Evolutionary conservation across 2,113 vertebrate species (phyloP).

Genomic region (Phaetusa simplex): DNA sequence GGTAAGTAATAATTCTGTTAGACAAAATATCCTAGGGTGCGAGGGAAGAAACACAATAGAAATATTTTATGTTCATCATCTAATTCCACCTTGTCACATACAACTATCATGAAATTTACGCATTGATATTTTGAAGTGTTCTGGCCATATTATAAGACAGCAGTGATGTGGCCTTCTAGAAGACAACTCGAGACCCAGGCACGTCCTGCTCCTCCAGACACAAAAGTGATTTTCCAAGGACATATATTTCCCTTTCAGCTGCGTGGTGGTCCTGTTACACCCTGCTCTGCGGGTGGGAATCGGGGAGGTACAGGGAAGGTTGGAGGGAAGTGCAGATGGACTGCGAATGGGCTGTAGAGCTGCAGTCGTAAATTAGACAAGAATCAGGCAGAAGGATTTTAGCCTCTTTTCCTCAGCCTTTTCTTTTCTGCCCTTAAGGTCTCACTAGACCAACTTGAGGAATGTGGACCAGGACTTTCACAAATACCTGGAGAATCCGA

Average conservation of each 20-base stretch:
- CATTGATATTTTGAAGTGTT: background rate
- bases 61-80: background rate
- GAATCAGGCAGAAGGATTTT: background rate
- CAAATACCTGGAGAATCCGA: background rate
- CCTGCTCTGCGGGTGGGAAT: rapidly evolving
- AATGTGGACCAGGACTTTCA: background rate
- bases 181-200: background rate
- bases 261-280: background rate
- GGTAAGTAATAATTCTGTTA: background rate
- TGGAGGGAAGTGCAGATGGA: background rate
- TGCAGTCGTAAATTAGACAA: background rate
- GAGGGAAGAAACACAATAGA: background rate
- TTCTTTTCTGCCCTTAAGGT: background rate
- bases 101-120: background rate
- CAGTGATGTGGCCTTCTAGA: background rate
- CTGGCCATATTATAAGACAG: background rate
- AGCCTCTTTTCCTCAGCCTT: background rate
- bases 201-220: background rate
- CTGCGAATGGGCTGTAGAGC: background rate
- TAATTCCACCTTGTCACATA: background rate
- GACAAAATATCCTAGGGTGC: background rate
- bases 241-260: background rate
- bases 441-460: background rate
- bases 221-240: background rate
- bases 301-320: background rate